Evolutionary conservation across 2,113 vertebrate species (phyloP).

Genomic region (Camarhynchus parvulus): DNA sequence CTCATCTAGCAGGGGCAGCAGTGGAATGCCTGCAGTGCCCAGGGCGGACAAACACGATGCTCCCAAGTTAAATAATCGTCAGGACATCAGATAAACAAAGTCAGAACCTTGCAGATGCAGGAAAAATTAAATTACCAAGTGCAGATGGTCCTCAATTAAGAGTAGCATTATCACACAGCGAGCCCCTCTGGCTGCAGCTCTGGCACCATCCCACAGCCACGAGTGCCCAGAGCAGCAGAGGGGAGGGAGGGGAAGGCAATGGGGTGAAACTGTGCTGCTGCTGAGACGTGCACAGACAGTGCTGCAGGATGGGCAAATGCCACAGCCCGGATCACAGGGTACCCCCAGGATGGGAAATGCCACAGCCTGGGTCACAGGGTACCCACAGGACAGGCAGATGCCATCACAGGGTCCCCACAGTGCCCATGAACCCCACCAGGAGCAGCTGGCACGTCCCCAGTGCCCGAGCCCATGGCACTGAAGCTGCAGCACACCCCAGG

Average conservation of each 20-base stretch:
- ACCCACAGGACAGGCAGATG: too few relatives aligned
- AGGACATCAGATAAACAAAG: constrained; percentile 1
- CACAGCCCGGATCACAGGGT: rapidly evolving
- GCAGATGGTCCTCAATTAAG: constrained; percentile 44
- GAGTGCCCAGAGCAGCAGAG: rapidly evolving
- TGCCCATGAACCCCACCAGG: rapidly evolving
- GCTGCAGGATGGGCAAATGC: neutral
- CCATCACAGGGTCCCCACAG: neutral
- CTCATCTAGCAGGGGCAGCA: neutral
- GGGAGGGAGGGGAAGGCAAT: neutral
- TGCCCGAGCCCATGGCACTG: rapidly evolving
- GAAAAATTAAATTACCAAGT: neutral
- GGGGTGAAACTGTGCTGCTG: rapidly evolving
- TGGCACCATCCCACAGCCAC: neutral
- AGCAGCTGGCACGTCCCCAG: neutral
- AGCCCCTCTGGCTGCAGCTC: neutral
- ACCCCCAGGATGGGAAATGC: neutral
- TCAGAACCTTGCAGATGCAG: constrained; percentile 27
- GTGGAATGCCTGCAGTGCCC: neutral
- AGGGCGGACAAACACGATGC: neutral
- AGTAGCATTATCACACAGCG: neutral
- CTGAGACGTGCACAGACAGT: rapidly evolving
- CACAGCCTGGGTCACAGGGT: too few relatives aligned
- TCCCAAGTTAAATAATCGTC: neutral
- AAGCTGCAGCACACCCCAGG: neutral